A percentile compares a stretch with the other conserved stretches of the same genome.
Conservation (phyloP, 2,113 vertebrate species). For the Takifugu bimaculatus region DNA sequence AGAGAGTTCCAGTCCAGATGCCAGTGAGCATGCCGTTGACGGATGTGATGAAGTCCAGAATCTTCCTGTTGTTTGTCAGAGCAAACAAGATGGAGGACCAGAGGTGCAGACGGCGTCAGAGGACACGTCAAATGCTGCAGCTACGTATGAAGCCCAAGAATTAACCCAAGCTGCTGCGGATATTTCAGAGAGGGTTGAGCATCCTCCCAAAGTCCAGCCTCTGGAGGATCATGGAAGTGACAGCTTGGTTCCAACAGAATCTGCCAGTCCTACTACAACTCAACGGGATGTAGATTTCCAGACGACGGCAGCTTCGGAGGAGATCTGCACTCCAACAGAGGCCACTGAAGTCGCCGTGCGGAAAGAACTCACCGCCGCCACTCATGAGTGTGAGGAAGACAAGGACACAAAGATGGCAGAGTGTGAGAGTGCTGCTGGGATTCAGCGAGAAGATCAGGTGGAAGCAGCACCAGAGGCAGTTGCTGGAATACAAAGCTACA, state of each 20-base stretch:
- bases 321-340: slow-evolving; percentile 6
- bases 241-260: neutral
- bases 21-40: neutral
- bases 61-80: slow-evolving; percentile 1
- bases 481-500: neutral
- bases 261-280: slow-evolving; percentile 1
- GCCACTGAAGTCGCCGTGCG: slow-evolving; percentile 1
- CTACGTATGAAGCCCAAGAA: no score
- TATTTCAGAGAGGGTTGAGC: neutral
- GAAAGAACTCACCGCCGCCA: neutral
- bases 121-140: neutral
- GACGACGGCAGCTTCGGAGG: slow-evolving; percentile 10
- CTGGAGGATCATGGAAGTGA: slow-evolving; percentile 11
- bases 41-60: neutral
- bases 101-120: slow-evolving; percentile 7
- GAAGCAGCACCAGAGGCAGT: neutral
- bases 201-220: neutral
- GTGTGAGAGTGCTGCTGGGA: slow-evolving; percentile 7
- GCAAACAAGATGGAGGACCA: slow-evolving; percentile 1
- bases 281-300: slow-evolving; percentile 15
- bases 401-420: neutral
- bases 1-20: neutral
- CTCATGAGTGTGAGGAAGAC: slow-evolving; percentile 3
- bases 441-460: slow-evolving; percentile 4
- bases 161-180: no score